Evolutionary conservation across 2,888 invertebrate species (phyloP), one percentile per base, ranked within the genome.

Genomic region (Machimus rusticus): DNA sequence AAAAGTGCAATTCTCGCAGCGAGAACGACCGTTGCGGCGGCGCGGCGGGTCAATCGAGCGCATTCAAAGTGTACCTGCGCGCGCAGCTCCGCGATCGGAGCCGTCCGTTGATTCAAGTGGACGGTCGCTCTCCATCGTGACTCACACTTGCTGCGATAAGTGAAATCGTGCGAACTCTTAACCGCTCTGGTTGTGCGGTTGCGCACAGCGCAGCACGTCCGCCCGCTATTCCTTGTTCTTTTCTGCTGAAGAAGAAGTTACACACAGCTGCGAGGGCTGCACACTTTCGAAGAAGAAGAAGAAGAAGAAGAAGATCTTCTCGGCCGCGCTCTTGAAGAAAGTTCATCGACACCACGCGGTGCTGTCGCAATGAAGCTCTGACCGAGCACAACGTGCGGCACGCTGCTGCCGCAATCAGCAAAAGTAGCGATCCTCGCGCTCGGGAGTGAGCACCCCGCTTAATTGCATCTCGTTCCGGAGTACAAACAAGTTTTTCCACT

Each of bases 101-200:
- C 23, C n/a, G 39, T 37, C 8, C 8, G 3, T 1, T 34, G 37
- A 16, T 46, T 46, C 12, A 16, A 46, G 4, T 46, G 43, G 43
- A 46, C 43, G 16, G 2, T 46, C 16, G 43, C 43, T 46, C 16
- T 46, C 16, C 12, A 81, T 14, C 39, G 82, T 66, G 82, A 82
- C 16, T 82, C 82, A 82, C 82, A 82, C 82, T 82, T 66, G 82
- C 66, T 66, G 76, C 37, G 66, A 82, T 57, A 82, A 82, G 82
- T 82, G 82, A 66, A 82, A 82, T 82, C 79, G 51, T 51, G 9
- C 79, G 51, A n/a, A 28, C 82, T 31, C 5, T 23, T 9, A 37
- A 37, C 5, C 46, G 19, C 43, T 55, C n/a, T 57, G 9, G 55
- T 19, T 19, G 79, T 2, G 82, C 46, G n/a, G 55, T 19, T 19